phyloP scores from a whole-genome alignment of 2,888 invertebrate genomes.

The Dryobota labecula region DNA sequence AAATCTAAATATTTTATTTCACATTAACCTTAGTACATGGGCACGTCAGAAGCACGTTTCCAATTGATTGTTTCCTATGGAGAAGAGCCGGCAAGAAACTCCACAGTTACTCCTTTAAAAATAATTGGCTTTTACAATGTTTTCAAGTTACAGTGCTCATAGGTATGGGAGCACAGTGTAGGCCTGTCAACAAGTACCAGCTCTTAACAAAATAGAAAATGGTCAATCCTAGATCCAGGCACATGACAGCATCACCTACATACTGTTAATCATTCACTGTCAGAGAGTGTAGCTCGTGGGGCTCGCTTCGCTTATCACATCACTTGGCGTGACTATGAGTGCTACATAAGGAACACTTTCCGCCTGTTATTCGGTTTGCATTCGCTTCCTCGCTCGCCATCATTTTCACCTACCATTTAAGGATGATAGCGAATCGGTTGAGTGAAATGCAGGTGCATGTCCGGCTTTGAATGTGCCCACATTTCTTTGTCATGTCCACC shows the following conservation, averaged over 20 bases:
- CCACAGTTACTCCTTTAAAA: no score
- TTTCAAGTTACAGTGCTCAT: no score
- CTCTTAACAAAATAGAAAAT: no score
- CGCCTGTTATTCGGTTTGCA: slow-evolving; percentile 6
- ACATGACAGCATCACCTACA: not conserved
- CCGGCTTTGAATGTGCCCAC: slow-evolving; percentile 4
- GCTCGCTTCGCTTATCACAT: not conserved
- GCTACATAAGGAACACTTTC: slow-evolving; percentile 17
- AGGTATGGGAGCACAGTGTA: no score
- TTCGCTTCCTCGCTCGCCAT: slow-evolving; percentile 24
- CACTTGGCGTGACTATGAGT: slow-evolving; percentile 14
- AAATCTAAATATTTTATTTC: no score
- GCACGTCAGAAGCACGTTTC: no score
- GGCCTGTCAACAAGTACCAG: no score
- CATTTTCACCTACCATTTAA: slow-evolving; percentile 26
- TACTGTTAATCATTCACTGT: not conserved
- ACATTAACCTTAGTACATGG: no score
- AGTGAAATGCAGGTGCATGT: slow-evolving; percentile 22
- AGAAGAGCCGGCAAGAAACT: no score
- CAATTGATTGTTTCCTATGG: no score
- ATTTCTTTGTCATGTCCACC: not conserved
- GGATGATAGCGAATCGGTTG: slow-evolving; percentile 17
- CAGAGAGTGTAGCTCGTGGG: not conserved
- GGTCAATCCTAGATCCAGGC: no score
- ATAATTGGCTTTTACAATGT: no score